Evolutionary conservation across 2,888 invertebrate species (phyloP).

Genomic region (Coleophora flavipennella): DNA sequence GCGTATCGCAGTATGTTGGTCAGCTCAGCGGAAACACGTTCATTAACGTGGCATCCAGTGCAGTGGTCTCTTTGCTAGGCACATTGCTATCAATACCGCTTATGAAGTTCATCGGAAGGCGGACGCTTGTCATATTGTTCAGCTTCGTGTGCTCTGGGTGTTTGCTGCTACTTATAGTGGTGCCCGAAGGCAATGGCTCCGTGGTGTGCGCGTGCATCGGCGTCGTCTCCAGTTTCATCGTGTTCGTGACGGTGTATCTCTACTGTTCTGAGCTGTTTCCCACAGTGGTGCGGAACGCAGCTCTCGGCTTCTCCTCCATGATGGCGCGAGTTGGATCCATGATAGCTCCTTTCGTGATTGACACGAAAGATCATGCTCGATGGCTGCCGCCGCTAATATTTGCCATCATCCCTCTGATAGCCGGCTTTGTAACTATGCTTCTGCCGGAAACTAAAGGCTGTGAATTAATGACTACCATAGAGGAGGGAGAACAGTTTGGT

Average conservation of each 20-base stretch:
- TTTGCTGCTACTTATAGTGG: slow-evolving; percentile 73
- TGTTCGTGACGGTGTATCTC: slow-evolving; percentile 88
- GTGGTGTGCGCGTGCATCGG: slow-evolving; percentile 79
- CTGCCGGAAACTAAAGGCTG: slow-evolving; percentile 86
- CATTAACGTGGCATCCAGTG: slow-evolving; percentile 85
- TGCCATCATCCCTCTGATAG: slow-evolving; percentile 77
- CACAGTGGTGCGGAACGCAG: slow-evolving; percentile 89
- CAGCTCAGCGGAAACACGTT: slow-evolving; percentile 86
- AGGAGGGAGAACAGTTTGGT: slow-evolving; percentile 80
- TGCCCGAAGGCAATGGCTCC: slow-evolving; percentile 52
- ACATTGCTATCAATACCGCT: slow-evolving; percentile 75
- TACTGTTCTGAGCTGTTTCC: slow-evolving; percentile 92
- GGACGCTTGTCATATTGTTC: slow-evolving; percentile 75
- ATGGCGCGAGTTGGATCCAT: slow-evolving; percentile 90
- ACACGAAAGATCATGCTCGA: slow-evolving; percentile 52
- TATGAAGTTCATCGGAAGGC: slow-evolving; percentile 78
- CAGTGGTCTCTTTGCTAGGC: slow-evolving; percentile 73
- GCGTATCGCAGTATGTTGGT: slow-evolving; percentile 86
- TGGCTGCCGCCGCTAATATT: slow-evolving; percentile 82
- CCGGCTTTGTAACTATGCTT: slow-evolving; percentile 65
- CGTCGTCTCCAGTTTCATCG: slow-evolving; percentile 86
- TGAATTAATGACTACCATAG: slow-evolving; percentile 83
- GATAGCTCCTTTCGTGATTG: slow-evolving; percentile 85
- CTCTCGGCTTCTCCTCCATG: slow-evolving; percentile 91
- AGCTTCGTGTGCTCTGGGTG: slow-evolving; percentile 75